phyloP scores from a whole-genome alignment of 2,797 vertebrate genomes.

The Pogoniulus pusillus region DNA sequence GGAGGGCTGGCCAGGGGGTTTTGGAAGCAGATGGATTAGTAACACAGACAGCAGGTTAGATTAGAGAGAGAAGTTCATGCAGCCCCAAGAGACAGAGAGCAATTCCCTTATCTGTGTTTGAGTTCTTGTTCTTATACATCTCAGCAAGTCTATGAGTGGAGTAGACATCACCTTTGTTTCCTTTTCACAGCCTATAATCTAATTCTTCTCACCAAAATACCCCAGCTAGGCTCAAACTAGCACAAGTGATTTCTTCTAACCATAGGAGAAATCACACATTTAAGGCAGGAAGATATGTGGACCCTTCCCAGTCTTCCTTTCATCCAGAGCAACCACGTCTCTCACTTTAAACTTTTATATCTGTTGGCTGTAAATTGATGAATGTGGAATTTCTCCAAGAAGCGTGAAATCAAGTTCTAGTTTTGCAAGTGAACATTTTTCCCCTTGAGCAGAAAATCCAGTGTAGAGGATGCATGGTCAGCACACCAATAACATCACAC shows the following conservation, averaged over 20 bases:
- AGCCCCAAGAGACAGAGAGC: too few relatives aligned
- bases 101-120: too few relatives aligned
- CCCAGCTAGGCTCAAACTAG: too few relatives aligned
- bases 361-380: conserved; percentile 20
- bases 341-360: conserved; percentile 14
- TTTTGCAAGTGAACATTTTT: conserved; percentile 60
- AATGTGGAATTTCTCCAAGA: conserved; percentile 41
- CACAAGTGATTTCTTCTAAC: not conserved
- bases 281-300: not conserved
- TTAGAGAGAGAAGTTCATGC: too few relatives aligned
- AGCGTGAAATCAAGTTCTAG: conserved; percentile 56
- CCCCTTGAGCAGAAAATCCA: conserved; percentile 39
- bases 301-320: not conserved
- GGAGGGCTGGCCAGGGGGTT: too few relatives aligned
- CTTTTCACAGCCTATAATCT: too few relatives aligned
- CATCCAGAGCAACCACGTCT: not conserved
- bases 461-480: not conserved
- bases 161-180: too few relatives aligned
- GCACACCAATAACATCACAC: not conserved
- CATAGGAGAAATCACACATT: not conserved
- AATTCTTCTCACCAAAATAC: too few relatives aligned
- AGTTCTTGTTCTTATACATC: too few relatives aligned
- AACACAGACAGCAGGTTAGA: too few relatives aligned
- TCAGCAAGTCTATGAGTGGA: too few relatives aligned
- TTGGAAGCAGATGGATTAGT: too few relatives aligned